These are phyloP conservation scores for Steinernema carpocapsae DNA, from an alignment of 2,888 invertebrate genomes.

Conservation along the genomic window DNA sequence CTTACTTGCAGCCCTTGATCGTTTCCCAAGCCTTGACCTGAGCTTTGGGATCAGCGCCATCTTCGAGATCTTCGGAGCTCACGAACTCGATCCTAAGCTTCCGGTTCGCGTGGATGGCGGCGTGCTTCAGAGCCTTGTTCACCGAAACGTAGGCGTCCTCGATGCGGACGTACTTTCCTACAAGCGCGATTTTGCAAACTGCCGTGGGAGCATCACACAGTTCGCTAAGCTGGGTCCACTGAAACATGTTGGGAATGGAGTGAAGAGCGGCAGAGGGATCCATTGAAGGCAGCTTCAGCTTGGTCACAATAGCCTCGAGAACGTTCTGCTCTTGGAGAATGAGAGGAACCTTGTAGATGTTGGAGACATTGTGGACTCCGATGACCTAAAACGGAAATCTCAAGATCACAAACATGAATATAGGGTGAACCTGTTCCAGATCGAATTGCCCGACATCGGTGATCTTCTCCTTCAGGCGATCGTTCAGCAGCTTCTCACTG, in stretches of 20 bases:
- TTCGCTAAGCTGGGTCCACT: conserved; percentile 28
- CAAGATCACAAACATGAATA: neutral
- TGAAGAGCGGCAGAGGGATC: conserved; percentile 4
- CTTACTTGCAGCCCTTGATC: conserved; percentile 76
- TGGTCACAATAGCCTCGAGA: conserved; percentile 39
- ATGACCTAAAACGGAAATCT: conserved; percentile 79
- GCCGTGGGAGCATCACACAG: neutral
- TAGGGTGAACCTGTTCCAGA: conserved; percentile 78
- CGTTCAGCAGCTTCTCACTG: conserved; percentile 60
- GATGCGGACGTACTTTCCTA: conserved; percentile 92
- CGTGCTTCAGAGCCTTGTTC: conserved; percentile 81
- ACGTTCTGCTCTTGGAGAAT: conserved; percentile 81
- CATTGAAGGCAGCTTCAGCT: conserved; percentile 5
- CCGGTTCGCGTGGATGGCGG: conserved; percentile 82
- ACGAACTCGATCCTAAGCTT: conserved; percentile 77
- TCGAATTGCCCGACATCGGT: conserved; percentile 69
- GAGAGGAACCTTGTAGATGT: conserved; percentile 92
- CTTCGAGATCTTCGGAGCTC: conserved; percentile 82
- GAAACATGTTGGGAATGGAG: conserved; percentile 12
- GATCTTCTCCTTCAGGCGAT: conserved; percentile 69
- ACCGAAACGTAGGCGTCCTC: conserved; percentile 86
- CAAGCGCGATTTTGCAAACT: conserved; percentile 78
- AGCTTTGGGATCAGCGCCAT: conserved; percentile 75
- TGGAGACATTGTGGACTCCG: conserved; percentile 88
- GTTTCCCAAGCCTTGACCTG: conserved; percentile 93